These are phyloP conservation scores for Halocynthia aurantium DNA, from an alignment of 23 tunicate species.

Conservation along the genomic window DNA sequence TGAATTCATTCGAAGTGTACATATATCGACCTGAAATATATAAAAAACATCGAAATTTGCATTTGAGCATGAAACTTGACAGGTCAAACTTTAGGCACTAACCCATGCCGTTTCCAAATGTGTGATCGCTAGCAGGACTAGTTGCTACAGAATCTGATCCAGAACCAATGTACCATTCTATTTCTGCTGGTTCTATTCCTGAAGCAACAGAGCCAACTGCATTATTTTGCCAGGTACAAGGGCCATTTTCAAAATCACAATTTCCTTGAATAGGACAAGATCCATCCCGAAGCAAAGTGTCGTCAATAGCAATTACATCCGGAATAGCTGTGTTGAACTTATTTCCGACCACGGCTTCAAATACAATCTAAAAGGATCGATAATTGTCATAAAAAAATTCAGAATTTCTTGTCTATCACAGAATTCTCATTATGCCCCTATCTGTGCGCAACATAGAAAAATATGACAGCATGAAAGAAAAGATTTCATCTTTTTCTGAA, in stretches of 20 bases:
- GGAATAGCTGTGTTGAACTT: not conserved
- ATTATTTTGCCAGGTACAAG: constrained; percentile 67
- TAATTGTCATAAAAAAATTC: not conserved
- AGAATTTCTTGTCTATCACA: too few species aligned
- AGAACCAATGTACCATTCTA: constrained; percentile 48
- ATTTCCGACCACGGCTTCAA: constrained; percentile 36
- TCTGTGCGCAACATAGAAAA: too few species aligned
- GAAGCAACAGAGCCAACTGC: constrained; percentile 13
- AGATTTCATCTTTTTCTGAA: too few species aligned
- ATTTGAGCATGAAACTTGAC: not conserved
- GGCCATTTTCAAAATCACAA: constrained; percentile 80
- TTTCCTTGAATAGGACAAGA: constrained; percentile 60
- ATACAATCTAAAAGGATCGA: constrained; percentile 25
- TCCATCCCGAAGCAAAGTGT: constrained; percentile 55
- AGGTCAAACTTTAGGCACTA: not conserved
- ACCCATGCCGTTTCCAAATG: constrained; percentile 44
- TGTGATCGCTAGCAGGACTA: constrained; percentile 48
- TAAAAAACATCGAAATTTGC: not conserved
- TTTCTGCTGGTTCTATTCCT: constrained; percentile 29
- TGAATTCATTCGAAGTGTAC: constrained; percentile 26
- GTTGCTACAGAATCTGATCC: constrained; percentile 3
- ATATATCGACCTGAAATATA: constrained; percentile 40
- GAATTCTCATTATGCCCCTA: too few species aligned
- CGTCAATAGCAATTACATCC: constrained; percentile 53
- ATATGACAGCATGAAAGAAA: too few species aligned